Conservation (phyloP, 1,140 invertebrate species). For the Lordiphosa collinella region DNA sequence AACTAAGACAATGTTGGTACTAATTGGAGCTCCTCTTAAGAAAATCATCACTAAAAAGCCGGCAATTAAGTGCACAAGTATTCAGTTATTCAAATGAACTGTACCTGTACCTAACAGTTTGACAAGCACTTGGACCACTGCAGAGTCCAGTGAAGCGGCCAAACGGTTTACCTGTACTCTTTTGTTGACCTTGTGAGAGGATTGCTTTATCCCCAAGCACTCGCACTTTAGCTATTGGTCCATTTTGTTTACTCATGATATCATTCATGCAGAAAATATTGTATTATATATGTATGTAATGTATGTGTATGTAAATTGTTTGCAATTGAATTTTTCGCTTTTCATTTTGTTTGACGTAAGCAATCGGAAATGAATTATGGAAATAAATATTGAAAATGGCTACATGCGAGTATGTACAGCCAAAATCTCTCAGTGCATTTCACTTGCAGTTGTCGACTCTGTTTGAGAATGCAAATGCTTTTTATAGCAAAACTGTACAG, state of each 20-base stretch:
- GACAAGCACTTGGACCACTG: too few species aligned
- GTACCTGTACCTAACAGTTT: too few species aligned
- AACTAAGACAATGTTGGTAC: too few species aligned
- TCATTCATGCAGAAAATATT: slow-evolving; percentile 14
- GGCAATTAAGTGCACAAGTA: too few species aligned
- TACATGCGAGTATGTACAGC: neutral
- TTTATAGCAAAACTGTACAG: slow-evolving; percentile 13
- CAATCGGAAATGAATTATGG: slow-evolving; percentile 21
- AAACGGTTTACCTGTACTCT: neutral
- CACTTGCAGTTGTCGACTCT: neutral
- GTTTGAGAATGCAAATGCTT: slow-evolving; percentile 1
- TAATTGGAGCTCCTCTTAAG: too few species aligned
- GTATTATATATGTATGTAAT: neutral
- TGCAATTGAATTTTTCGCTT: slow-evolving; percentile 11
- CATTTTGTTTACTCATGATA: slow-evolving; percentile 30
- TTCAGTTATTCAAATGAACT: too few species aligned
- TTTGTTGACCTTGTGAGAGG: slow-evolving; percentile 27
- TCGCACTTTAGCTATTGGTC: neutral
- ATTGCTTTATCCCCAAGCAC: slow-evolving; percentile 14
- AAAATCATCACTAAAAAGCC: too few species aligned
- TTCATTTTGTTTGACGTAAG: slow-evolving; percentile 46
- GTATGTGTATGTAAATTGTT: slow-evolving; percentile 10
- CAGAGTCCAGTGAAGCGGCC: too few species aligned
- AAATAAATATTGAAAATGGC: slow-evolving; percentile 8
- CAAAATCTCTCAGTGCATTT: slow-evolving; percentile 7